A percentile compares a stretch with the other conserved stretches of the same genome.
Evolutionary conservation across 2,888 invertebrate genomes (phyloP).

Genomic region (Autographa pulchrina): DNA sequence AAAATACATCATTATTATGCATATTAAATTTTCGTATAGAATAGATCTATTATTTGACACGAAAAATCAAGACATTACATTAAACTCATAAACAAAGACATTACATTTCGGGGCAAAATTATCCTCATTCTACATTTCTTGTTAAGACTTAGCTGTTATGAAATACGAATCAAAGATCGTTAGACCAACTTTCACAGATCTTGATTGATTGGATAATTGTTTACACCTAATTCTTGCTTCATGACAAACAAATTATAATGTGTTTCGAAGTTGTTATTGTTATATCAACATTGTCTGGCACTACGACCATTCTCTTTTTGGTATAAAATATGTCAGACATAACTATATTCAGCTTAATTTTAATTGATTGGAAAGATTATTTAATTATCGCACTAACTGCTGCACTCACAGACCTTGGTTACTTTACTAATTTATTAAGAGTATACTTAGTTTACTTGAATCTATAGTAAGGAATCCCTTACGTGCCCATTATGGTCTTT

Average conservation of each 20-base stretch:
- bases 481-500: no score
- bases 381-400: no score
- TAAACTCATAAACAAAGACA: no score
- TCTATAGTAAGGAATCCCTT: no score
- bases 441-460: no score
- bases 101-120: background rate
- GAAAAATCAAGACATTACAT: no score
- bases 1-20: constrained; percentile 15
- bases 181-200: constrained; percentile 42
- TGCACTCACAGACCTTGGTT: no score
- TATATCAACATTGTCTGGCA: background rate
- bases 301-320: background rate
- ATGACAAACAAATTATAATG: constrained; percentile 25
- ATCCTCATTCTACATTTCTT: background rate
- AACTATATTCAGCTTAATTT: background rate
- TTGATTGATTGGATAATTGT: constrained; percentile 51
- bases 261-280: background rate
- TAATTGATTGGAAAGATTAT: no score
- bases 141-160: constrained; percentile 22
- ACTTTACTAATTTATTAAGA: no score
- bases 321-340: background rate
- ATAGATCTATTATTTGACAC: no score
- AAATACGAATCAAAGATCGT: constrained; percentile 27
- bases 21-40: no score
- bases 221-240: constrained; percentile 12